phyloP scores from a whole-genome alignment of 2,113 vertebrate genomes.

The Peucedramus taeniatus region DNA sequence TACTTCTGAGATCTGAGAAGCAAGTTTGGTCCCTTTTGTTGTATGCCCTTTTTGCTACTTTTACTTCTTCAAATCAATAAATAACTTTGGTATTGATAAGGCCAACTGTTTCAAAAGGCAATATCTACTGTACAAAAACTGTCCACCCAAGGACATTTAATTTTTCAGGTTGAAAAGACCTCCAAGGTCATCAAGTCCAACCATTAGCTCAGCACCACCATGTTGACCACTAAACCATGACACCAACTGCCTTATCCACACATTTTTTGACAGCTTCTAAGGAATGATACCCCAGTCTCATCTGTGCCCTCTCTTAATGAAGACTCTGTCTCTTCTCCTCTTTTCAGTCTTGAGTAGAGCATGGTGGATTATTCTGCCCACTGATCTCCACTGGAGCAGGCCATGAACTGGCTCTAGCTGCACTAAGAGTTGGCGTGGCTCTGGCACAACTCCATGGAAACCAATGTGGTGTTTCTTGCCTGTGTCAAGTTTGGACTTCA shows the following conservation, averaged over 20 bases:
- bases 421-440: neutral
- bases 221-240: neutral
- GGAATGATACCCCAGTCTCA: neutral
- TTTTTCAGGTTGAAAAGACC: neutral
- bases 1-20: neutral
- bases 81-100: neutral
- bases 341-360: neutral
- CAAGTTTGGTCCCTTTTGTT: neutral
- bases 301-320: rapidly evolving
- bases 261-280: neutral
- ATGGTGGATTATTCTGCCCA: neutral
- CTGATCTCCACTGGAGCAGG: neutral
- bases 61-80: neutral
- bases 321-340: neutral
- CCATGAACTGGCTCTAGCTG: neutral
- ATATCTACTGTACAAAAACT: neutral
- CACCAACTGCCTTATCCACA: neutral
- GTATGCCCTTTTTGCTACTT: neutral
- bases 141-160: neutral
- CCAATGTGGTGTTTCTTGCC: neutral
- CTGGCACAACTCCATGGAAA: neutral
- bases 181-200: neutral
- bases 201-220: neutral
- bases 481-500: neutral
- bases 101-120: neutral